Percentiles rank a stretch among this genome's conserved stretches.
These are phyloP conservation scores for Oligia fasciuncula DNA, from an alignment of 2,888 invertebrate species.

Conservation along the genomic window DNA sequence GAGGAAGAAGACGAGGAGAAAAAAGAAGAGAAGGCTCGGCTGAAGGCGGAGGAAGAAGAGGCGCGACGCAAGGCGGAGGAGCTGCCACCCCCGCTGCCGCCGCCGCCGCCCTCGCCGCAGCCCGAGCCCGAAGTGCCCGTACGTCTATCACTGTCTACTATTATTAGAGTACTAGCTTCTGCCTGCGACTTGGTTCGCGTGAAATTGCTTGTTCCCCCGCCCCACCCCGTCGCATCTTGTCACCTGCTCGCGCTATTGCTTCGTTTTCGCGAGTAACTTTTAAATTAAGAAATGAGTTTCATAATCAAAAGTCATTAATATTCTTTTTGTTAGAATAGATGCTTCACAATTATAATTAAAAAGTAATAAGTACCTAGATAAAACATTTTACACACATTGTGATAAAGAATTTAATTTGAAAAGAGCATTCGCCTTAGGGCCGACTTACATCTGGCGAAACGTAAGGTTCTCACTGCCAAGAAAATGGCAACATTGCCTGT, in stretches of 20 bases:
- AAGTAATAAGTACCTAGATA: background rate
- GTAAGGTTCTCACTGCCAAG: background rate
- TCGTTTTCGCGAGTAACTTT: background rate
- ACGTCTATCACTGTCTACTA: constrained; percentile 21
- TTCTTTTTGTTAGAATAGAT: background rate
- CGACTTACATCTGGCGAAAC: background rate
- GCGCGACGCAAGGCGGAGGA: constrained; percentile 83
- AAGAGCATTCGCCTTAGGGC: background rate
- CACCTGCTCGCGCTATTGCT: too few species aligned
- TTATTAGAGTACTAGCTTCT: background rate
- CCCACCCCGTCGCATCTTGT: too few species aligned
- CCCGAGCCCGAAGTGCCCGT: constrained; percentile 82
- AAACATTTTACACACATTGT: background rate
- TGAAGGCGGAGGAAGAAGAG: constrained; percentile 81
- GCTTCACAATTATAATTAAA: background rate
- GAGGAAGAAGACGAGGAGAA: constrained; percentile 85
- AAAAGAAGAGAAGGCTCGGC: constrained; percentile 78
- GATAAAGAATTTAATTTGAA: background rate
- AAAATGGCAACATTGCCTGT: background rate
- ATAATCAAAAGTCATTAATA: background rate
- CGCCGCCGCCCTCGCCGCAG: constrained; percentile 86
- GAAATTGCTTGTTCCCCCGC: too few species aligned
- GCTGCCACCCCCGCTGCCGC: constrained; percentile 83
- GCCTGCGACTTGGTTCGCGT: too few species aligned
- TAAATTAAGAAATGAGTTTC: background rate